A percentile compares a stretch with the other conserved stretches of the same genome.
Evolutionary conservation across 2,113 vertebrate species (phyloP).

Genomic region (Martes martes): DNA sequence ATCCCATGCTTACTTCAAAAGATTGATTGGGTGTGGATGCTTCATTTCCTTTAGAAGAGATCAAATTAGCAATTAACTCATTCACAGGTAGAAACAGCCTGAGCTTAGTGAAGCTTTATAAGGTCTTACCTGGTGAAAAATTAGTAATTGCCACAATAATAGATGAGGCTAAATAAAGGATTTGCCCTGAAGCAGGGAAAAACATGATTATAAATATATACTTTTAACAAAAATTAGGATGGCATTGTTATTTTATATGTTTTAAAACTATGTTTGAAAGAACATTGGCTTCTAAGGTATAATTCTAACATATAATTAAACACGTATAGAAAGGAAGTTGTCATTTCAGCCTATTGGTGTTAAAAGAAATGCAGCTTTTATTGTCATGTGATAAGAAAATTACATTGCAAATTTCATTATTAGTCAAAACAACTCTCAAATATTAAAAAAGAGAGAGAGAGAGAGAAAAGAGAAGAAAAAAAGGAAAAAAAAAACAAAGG

Average conservation of each 20-base stretch:
- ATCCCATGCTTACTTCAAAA: conserved; percentile 47
- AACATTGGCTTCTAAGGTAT: not conserved
- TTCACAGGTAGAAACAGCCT: conserved; percentile 41
- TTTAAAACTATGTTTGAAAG: not conserved
- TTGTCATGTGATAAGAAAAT: conserved; percentile 25
- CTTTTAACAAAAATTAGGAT: not conserved
- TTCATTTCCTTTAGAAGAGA: conserved; percentile 60
- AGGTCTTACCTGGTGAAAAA: conserved; percentile 22
- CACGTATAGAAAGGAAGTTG: not conserved
- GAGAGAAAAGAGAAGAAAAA: too few relatives aligned
- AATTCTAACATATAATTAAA: conserved; percentile 5
- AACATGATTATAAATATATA: not conserved
- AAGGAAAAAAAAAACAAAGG: not conserved
- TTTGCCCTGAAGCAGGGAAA: not conserved
- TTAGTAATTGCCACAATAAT: conserved; percentile 5
- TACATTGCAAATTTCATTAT: not conserved
- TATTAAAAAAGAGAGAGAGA: not conserved
- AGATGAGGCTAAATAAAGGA: conserved; percentile 29
- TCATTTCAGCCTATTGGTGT: not conserved
- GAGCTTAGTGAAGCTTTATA: conserved; percentile 21
- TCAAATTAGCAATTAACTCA: conserved; percentile 69
- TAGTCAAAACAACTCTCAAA: not conserved
- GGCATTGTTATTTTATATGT: not conserved
- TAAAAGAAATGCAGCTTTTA: conserved; percentile 5
- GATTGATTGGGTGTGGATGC: conserved; percentile 64